phyloP scores from a whole-genome alignment of 1,140 invertebrate genomes.

The Lepidurus couesii region DNA sequence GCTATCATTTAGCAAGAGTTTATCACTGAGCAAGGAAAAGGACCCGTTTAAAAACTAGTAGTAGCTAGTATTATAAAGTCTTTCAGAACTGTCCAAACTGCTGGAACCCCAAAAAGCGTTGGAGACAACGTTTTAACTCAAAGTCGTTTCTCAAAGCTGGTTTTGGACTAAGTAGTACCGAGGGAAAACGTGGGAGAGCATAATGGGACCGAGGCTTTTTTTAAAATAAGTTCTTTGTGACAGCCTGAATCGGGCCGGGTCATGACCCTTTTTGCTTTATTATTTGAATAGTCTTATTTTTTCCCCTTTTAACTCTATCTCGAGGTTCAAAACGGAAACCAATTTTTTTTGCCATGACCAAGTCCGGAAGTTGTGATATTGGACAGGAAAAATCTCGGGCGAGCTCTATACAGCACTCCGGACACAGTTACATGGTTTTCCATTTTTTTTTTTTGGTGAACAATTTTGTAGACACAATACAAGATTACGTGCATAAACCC shows the following conservation, averaged over 20 bases:
- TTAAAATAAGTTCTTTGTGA: no score
- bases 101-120: not conserved
- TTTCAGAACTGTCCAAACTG: not conserved
- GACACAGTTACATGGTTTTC: not conserved
- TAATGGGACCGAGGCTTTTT: no score
- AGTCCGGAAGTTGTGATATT: not conserved
- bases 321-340: not conserved
- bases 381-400: not conserved
- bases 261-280: no score
- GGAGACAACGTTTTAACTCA: no score
- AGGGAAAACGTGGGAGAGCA: no score
- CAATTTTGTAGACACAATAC: not conserved
- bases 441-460: not conserved
- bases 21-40: not conserved
- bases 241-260: no score
- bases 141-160: no score
- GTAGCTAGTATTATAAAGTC: not conserved
- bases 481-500: not conserved
- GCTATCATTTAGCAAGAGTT: constrained; percentile 18
- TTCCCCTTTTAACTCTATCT: no score
- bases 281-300: no score
- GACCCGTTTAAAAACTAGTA: not conserved
- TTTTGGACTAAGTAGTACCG: no score
- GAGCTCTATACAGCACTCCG: not conserved
- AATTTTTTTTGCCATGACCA: not conserved